Conservation (phyloP, 1,140 invertebrate genomes). For the Dinoponera quadriceps region DNA sequence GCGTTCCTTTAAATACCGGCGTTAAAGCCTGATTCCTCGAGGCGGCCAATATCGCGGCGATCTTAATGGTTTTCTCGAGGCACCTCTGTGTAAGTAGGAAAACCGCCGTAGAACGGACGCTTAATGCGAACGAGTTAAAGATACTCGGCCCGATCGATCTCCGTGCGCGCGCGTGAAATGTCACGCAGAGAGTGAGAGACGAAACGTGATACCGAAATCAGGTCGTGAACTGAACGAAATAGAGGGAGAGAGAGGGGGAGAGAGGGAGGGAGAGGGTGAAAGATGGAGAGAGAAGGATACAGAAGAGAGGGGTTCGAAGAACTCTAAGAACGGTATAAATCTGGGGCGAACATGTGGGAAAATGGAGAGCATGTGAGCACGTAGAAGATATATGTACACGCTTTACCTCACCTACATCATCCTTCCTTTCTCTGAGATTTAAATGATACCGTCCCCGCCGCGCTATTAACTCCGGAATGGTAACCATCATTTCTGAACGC, state of each 20-base stretch:
- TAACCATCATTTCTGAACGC: no score
- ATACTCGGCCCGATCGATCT: conserved; percentile 46
- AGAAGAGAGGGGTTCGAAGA: conserved; percentile 23
- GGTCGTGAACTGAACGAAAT: background rate
- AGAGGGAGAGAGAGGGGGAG: no score
- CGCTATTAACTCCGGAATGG: background rate
- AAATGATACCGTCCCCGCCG: background rate
- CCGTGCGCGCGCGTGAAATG: background rate
- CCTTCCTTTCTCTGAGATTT: conserved; percentile 14
- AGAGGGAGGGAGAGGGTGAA: background rate
- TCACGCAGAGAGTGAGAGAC: background rate
- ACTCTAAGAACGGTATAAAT: conserved; percentile 29
- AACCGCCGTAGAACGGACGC: conserved; percentile 22
- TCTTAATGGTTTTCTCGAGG: conserved; percentile 51
- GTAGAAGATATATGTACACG: conserved; percentile 6
- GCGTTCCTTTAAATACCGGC: conserved; percentile 18
- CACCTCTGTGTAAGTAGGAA: conserved; percentile 20
- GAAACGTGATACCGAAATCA: conserved; percentile 11
- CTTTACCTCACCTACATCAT: background rate
- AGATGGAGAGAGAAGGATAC: background rate
- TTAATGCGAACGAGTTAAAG: conserved; percentile 43
- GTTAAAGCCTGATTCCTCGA: conserved; percentile 32
- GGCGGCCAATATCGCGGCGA: conserved; percentile 20
- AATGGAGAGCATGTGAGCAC: background rate
- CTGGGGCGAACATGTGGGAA: background rate